phyloP scores from a whole-genome alignment of 2,113 vertebrate species.

The Menidia beryllina region DNA sequence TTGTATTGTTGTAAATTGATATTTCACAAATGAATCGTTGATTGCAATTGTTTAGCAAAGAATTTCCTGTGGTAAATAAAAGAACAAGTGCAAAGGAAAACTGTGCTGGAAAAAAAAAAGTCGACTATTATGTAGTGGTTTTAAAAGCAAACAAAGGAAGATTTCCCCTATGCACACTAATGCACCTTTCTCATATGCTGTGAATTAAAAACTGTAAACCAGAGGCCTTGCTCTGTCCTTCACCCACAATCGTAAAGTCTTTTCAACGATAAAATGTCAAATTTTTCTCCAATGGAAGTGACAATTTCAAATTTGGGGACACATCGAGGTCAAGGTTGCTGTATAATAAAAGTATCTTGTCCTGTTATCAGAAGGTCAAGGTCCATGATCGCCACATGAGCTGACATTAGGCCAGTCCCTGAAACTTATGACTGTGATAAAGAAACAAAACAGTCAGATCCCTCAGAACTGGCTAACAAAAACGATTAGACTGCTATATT shows the following conservation, averaged over 20 bases:
- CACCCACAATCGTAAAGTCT: conserved; percentile 41
- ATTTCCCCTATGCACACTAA: too few relatives aligned
- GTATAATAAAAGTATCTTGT: conserved; percentile 76
- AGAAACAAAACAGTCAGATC: conserved; percentile 43
- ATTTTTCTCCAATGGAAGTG: conserved; percentile 43
- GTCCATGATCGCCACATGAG: conserved; percentile 58
- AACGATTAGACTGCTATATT: conserved; percentile 34
- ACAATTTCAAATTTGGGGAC: conserved; percentile 63
- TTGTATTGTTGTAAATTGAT: too few relatives aligned
- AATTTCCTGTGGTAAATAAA: too few relatives aligned
- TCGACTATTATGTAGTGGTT: too few relatives aligned
- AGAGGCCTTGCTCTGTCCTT: conserved; percentile 50
- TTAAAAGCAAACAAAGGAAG: too few relatives aligned
- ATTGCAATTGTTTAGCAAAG: too few relatives aligned
- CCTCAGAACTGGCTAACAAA: conserved; percentile 52
- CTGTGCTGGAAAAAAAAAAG: too few relatives aligned
- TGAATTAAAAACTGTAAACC: conserved; percentile 14
- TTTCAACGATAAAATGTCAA: conserved; percentile 49
- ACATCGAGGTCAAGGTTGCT: conserved; percentile 71
- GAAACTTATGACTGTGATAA: conserved; percentile 55
- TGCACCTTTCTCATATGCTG: not conserved
- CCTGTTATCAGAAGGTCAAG: conserved; percentile 70
- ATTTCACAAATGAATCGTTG: too few relatives aligned
- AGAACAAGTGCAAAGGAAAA: too few relatives aligned
- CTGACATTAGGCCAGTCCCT: conserved; percentile 36